Evolutionary conservation across 2,888 invertebrate genomes (phyloP).

Genomic region (Synergus gifuensis): DNA sequence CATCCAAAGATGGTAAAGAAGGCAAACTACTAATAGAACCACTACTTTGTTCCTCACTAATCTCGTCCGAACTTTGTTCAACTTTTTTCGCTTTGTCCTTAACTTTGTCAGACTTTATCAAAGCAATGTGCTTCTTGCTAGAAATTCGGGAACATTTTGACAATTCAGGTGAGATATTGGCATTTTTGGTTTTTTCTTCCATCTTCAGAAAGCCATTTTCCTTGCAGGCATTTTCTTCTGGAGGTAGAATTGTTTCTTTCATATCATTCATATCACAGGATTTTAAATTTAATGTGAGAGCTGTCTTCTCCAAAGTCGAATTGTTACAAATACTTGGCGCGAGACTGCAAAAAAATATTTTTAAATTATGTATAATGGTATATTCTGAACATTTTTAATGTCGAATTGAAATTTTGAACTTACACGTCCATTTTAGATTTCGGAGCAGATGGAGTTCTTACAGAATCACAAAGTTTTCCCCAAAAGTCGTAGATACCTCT

Average conservation of each 20-base stretch:
- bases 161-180: not conserved
- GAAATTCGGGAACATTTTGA: not conserved
- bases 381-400: not conserved
- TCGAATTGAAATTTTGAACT: not conserved
- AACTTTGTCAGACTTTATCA: not conserved
- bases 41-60: not conserved
- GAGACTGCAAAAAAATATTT: not conserved
- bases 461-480: slow-evolving; percentile 82
- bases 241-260: not conserved
- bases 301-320: not conserved
- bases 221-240: not conserved
- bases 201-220: not conserved
- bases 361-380: not conserved
- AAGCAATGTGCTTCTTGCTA: not conserved
- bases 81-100: not conserved
- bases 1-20: not conserved
- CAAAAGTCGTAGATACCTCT: slow-evolving; percentile 84
- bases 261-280: not conserved
- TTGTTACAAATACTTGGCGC: not conserved
- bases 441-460: slow-evolving; percentile 66
- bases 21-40: slow-evolving; percentile 1
- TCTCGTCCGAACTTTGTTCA: not conserved
- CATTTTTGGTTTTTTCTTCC: not conserved
- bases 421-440: not conserved
- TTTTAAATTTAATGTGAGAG: not conserved